These are phyloP conservation scores for Sipha maydis DNA, from an alignment of 2,888 invertebrate genomes.

Conservation along the genomic window DNA sequence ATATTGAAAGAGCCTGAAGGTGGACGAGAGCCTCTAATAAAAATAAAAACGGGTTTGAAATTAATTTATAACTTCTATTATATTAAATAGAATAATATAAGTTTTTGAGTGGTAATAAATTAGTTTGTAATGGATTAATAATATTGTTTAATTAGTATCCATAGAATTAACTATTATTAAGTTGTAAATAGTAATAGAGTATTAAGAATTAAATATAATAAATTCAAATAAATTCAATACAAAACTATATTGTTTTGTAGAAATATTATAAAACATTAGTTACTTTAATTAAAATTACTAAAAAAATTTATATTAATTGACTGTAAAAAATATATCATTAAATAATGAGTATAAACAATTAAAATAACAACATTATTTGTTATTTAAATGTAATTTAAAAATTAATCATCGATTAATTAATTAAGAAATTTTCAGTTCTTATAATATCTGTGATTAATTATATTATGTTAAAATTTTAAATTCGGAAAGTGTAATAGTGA, in stretches of 20 bases:
- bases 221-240: too few relatives aligned
- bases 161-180: neutral
- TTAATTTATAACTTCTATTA: neutral
- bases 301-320: neutral
- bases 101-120: neutral
- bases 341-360: neutral
- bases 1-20: slow-evolving; percentile 49
- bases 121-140: neutral
- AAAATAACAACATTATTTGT: too few relatives aligned
- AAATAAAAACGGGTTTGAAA: neutral
- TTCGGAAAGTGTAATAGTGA: too few relatives aligned
- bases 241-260: too few relatives aligned
- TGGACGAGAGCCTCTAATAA: slow-evolving; percentile 32
- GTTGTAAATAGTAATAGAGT: too few relatives aligned
- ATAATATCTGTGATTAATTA: too few relatives aligned
- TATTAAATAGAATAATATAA: neutral
- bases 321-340: neutral
- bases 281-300: neutral
- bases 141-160: neutral
- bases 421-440: too few relatives aligned
- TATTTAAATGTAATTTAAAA: neutral
- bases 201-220: too few relatives aligned
- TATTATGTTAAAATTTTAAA: too few relatives aligned
- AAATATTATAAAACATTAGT: too few relatives aligned
- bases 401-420: neutral